Evolutionary conservation across 2,113 vertebrate genomes (phyloP), one percentile per base, ranked within the genome.

Genomic region (Tenebrosternarchus preto): DNA sequence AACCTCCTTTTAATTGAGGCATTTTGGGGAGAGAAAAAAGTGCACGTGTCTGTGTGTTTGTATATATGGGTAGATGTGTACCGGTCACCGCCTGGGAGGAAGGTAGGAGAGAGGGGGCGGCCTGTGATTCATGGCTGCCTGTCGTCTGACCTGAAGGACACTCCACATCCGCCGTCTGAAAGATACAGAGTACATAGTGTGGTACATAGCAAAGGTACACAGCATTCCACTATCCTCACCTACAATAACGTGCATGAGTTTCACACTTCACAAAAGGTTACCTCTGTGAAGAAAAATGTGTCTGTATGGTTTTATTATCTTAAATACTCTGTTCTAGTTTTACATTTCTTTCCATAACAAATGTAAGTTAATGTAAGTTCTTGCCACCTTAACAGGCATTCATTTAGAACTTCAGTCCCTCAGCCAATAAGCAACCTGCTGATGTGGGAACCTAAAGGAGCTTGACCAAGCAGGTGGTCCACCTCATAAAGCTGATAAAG

Each of bases 101-200:
- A 87, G 95, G 92, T 73, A 95, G 91, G 88, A 90, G 87, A 84
- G 92, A 90, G 85, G 92, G 87, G 86, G 93, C 85, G 19, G 94
- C 91, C 90, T 96, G 96, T 87, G 95, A 90, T 86, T 98, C 96
- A 86, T 95, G 95, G 85, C 93, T 88, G 88, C 92, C 90, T 2
- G 90, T 84, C 79, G 89, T 25, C 33, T 88, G 86, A 78, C 81
- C 93, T 71, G 95, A 88, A 60, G 95, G 91, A 83, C 94, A 86
- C 29, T 94, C 93, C 86, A 94, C 94, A 66, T 98, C 95, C 84
- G 95, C 95, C 87, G 96, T 91, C 89, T 97, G 92, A 59, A 90
- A 90, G 88, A 82, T 88, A 86, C 2, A 68, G n/a, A 66, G n/a
- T n/a, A 9, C 31, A 67, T 36, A 19, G n/a, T n/a, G n/a, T n/a